Percentiles rank a stretch among this genome's conserved stretches.
These are phyloP conservation scores for Polyommatus icarus DNA, from an alignment of 2,888 invertebrate genomes.

Conservation along the genomic window DNA sequence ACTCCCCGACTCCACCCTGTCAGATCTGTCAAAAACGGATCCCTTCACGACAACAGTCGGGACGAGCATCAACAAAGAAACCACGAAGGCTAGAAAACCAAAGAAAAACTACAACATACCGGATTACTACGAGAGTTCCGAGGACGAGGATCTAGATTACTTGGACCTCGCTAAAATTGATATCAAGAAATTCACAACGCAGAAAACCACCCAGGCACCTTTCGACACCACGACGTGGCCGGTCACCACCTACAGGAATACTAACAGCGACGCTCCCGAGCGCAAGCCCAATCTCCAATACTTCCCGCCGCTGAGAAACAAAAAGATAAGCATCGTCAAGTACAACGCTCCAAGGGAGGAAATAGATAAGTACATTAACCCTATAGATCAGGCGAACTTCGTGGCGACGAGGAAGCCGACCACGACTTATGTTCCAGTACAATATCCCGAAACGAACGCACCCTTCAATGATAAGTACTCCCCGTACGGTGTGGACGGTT, in stretches of 20 bases:
- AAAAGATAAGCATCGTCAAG: slow-evolving; percentile 51
- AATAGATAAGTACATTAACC: slow-evolving; percentile 48
- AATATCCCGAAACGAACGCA: slow-evolving; percentile 12
- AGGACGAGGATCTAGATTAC: slow-evolving; percentile 65
- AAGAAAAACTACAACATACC: slow-evolving; percentile 52
- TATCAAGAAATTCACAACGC: slow-evolving; percentile 56
- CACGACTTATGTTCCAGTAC: slow-evolving; percentile 13
- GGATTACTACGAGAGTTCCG: slow-evolving; percentile 61
- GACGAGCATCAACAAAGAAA: slow-evolving; percentile 30
- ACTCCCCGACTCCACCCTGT: neutral
- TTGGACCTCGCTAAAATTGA: slow-evolving; percentile 61
- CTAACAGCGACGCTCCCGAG: slow-evolving; percentile 46
- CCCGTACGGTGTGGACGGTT: slow-evolving; percentile 19
- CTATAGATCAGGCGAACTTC: neutral
- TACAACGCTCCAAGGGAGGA: slow-evolving; percentile 45
- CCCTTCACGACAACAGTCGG: slow-evolving; percentile 32
- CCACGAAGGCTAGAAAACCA: slow-evolving; percentile 45
- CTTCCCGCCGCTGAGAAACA: slow-evolving; percentile 60
- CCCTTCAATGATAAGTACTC: neutral
- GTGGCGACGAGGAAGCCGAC: slow-evolving; percentile 27
- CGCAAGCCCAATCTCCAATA: slow-evolving; percentile 66
- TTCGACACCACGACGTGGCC: slow-evolving; percentile 43
- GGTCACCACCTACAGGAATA: slow-evolving; percentile 41
- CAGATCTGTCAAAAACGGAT: neutral
- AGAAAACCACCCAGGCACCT: slow-evolving; percentile 37